Conservation (phyloP, 2,113 vertebrate species). For the Amia ocellicauda region DNA sequence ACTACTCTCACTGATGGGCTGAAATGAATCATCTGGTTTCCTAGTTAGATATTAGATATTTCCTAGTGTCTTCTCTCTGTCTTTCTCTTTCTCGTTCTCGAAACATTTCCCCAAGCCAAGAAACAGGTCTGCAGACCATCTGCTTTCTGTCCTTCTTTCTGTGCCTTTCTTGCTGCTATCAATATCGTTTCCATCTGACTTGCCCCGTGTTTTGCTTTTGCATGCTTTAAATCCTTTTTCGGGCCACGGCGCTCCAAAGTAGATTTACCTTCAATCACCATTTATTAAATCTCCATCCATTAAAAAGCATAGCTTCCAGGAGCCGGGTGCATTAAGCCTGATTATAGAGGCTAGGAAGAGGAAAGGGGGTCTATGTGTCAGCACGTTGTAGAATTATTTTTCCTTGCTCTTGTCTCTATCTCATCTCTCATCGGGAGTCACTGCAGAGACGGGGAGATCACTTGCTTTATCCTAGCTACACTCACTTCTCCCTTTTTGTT, state of each 20-base stretch:
- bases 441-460: constrained; percentile 31
- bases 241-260: constrained; percentile 76
- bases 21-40: no score
- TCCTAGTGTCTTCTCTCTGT: no score
- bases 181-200: constrained; percentile 52
- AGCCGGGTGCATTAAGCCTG: constrained; percentile 88
- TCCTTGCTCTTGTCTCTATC: constrained; percentile 42
- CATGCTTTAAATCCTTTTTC: constrained; percentile 64
- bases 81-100: constrained; percentile 18
- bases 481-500: constrained; percentile 18
- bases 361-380: constrained; percentile 59
- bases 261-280: constrained; percentile 97
- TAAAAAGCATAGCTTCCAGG: constrained; percentile 77
- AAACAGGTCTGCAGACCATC: constrained; percentile 39
- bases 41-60: no score
- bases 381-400: constrained; percentile 67
- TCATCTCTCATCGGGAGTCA: constrained; percentile 49
- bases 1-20: no score
- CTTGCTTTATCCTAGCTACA: constrained; percentile 23
- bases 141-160: constrained; percentile 36
- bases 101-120: constrained; percentile 33
- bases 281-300: constrained; percentile 98
- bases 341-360: constrained; percentile 75
- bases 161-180: constrained; percentile 39
- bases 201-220: constrained; percentile 49